Base-by-base conservation (phyloP, 2,888 invertebrate genomes). In the Hypomecis punctinalis region DNA sequence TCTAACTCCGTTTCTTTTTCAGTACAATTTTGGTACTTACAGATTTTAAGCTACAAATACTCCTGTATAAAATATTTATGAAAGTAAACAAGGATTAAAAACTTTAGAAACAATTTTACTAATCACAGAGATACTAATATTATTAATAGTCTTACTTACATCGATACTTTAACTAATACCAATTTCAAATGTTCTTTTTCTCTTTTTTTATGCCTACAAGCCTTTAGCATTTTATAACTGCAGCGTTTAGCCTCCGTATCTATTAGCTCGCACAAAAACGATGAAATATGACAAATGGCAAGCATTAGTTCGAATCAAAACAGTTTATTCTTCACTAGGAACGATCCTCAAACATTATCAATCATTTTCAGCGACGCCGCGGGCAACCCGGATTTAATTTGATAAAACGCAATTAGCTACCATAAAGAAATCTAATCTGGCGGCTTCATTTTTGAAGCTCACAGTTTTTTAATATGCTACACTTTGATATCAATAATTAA, bases 341-440 rank as follows among this genome's bases (percentile, higher is more conserved):
- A 83, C 80, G 81, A 78, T 76, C 82, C 79, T 85, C 87, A 91
- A 91, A 91, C 88, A 92, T 87, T 87, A 93, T 93, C 90, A 92
- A 93, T 93, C 92, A 93, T 80, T 73, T 76, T 73, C 74, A 67
- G 74, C 76, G 71, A 61, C 71, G 73, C 75, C 72, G 79, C 75
- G 73, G 73, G 84, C 78, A 77, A 86, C 85, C 83, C 85, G 85
- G 86, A 88, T 88, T 90, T 92, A 91, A 93, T 93, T 92, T 93
- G 93, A 93, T 93, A 93, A 92, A 91, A 92, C 84, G 89, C 91
- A 93, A 92, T 93, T 93, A 92, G 92, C 92, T 93, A 92, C 93
- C 91, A 91, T 89, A 89, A 89, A 88, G 89, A 89, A 92, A 90
- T 91, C 91, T 91, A 91, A 93, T 92, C 89, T 89, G 83, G 84